A percentile compares a stretch with the other conserved stretches of the same genome.
Evolutionary conservation across 2,797 vertebrate genomes (phyloP).

Genomic region (Lagodon rhomboides): DNA sequence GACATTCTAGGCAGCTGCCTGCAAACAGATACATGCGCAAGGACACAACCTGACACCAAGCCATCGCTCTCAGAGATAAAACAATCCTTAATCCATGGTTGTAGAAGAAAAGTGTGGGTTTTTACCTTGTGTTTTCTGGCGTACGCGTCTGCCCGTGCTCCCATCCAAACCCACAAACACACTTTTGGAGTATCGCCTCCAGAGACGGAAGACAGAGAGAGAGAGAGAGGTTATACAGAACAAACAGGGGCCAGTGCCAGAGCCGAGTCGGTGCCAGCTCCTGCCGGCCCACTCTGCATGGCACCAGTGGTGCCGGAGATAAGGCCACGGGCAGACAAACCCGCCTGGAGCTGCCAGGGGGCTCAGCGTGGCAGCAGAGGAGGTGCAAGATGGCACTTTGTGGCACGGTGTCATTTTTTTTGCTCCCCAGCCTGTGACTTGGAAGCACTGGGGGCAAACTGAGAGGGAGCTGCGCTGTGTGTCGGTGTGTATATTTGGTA

Average conservation of each 20-base stretch:
- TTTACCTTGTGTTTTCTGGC: constrained; percentile 1
- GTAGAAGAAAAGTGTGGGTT: constrained; percentile 8
- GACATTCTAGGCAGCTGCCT: constrained; percentile 56
- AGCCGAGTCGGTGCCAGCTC: constrained; percentile 33
- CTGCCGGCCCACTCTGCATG: constrained; percentile 42
- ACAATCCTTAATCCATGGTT: constrained; percentile 40
- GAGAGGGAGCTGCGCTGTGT: constrained; percentile 51
- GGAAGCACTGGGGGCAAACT: constrained; percentile 45
- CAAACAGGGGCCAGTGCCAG: constrained; percentile 61
- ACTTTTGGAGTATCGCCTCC: constrained; percentile 47
- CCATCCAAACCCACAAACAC: constrained; percentile 36
- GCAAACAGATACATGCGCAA: constrained; percentile 29
- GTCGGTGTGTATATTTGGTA: constrained; percentile 71
- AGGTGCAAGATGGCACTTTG: constrained; percentile 68
- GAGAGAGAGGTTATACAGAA: constrained; percentile 52
- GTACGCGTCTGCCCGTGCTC: constrained; percentile 1
- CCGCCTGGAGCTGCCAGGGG: constrained; percentile 54
- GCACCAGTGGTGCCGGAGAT: constrained; percentile 63
- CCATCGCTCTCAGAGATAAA: constrained; percentile 51
- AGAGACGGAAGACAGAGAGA: constrained; percentile 20
- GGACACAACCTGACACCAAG: constrained; percentile 24
- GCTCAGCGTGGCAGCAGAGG: constrained; percentile 55
- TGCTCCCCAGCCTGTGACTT: constrained; percentile 51
- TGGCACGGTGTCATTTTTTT: constrained; percentile 55
- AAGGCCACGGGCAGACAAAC: constrained; percentile 60